phyloP scores from a whole-genome alignment of 1,140 invertebrate species.

The Drosophila takahashii region DNA sequence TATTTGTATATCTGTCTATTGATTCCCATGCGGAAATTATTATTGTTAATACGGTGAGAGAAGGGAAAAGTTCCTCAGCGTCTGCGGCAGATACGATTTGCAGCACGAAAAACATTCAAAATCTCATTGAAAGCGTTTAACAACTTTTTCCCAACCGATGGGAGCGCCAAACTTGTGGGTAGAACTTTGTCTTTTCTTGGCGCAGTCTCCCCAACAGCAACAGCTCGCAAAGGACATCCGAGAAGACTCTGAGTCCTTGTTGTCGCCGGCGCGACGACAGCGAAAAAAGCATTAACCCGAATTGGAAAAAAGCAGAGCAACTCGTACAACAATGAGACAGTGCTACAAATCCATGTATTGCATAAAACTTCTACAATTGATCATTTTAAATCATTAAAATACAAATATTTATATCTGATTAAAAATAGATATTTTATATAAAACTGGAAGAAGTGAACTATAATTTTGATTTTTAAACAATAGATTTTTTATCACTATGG shows the following conservation, averaged over 20 bases:
- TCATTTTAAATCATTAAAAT: not conserved
- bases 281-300: slow-evolving; percentile 82
- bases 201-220: slow-evolving; percentile 45
- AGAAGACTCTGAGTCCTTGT: slow-evolving; percentile 34
- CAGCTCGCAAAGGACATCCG: slow-evolving; percentile 41
- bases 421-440: no score
- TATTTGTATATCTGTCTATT: slow-evolving; percentile 64
- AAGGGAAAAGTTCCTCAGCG: slow-evolving; percentile 1
- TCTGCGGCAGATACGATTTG: slow-evolving; percentile 61
- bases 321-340: slow-evolving; percentile 25
- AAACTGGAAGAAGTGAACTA: no score
- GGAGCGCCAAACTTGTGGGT: slow-evolving; percentile 11
- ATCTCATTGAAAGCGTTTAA: slow-evolving; percentile 80
- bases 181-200: slow-evolving; percentile 52
- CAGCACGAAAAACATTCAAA: slow-evolving; percentile 78
- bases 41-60: slow-evolving; percentile 70
- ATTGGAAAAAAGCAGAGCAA: slow-evolving; percentile 51
- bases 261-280: slow-evolving; percentile 70
- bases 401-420: not conserved
- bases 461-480: no score
- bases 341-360: not conserved
- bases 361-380: not conserved
- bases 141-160: slow-evolving; percentile 55
- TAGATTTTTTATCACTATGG: no score
- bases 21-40: slow-evolving; percentile 77